These are phyloP conservation scores for Ptychochromis oligacanthus DNA, from an alignment of 2,113 vertebrate genomes.

Conservation along the genomic window DNA sequence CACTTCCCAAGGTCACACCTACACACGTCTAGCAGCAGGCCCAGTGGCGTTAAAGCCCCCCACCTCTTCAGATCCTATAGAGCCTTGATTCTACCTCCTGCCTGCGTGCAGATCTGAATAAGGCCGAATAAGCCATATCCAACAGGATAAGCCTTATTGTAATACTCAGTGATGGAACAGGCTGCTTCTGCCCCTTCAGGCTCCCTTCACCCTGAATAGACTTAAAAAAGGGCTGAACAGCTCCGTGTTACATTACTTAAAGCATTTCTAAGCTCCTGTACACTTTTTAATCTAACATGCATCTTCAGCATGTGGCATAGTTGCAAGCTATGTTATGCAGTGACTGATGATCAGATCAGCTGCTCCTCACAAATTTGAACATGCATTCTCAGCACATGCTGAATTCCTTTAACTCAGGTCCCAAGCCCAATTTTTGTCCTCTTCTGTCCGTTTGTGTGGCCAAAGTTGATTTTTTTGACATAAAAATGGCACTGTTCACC, in stretches of 20 bases:
- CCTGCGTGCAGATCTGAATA: constrained; percentile 47
- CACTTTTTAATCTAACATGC: neutral
- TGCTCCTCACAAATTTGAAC: neutral
- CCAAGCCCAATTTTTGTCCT: neutral
- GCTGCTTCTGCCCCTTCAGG: constrained; percentile 24
- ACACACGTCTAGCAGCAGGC: constrained; percentile 57
- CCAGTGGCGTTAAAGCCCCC: constrained; percentile 34
- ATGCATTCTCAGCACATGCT: neutral
- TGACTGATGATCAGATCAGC: constrained; percentile 15
- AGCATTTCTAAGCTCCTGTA: constrained; percentile 26
- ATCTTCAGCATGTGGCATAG: neutral
- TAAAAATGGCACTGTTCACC: neutral
- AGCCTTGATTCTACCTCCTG: constrained; percentile 40
- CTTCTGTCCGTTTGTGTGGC: neutral
- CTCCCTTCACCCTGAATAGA: constrained; percentile 12
- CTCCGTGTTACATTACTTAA: neutral
- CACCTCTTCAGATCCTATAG: constrained; percentile 46
- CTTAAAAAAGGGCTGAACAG: neutral
- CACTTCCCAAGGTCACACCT: constrained; percentile 77
- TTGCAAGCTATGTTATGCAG: constrained; percentile 1
- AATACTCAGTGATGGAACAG: constrained; percentile 10
- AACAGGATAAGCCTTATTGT: constrained; percentile 43
- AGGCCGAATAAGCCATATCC: constrained; percentile 56
- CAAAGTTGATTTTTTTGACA: neutral
- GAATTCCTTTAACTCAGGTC: neutral